Evolutionary conservation across 2,888 invertebrate species (phyloP).

Genomic region (Atrina japonica): DNA sequence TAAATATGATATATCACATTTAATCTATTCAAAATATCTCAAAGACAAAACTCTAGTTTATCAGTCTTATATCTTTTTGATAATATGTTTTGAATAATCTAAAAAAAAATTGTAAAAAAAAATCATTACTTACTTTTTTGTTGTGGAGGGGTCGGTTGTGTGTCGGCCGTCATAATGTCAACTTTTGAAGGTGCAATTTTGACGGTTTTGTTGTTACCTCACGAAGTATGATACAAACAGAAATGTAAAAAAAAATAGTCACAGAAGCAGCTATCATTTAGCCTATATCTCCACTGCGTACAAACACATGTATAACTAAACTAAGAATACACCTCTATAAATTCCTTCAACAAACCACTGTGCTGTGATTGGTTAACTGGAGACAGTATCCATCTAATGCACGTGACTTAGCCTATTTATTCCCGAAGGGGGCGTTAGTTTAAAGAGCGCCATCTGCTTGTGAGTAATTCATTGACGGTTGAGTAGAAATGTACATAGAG

Average conservation of each 20-base stretch:
- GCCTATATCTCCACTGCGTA: constrained; percentile 14
- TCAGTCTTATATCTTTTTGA: too few relatives aligned
- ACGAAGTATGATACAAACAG: constrained; percentile 26
- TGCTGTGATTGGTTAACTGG: constrained; percentile 45
- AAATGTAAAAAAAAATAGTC: constrained; percentile 23
- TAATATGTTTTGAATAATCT: too few relatives aligned
- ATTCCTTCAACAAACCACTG: constrained; percentile 34
- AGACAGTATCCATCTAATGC: constrained; percentile 30
- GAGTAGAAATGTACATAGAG: constrained; percentile 1
- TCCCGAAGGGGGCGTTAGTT: constrained; percentile 42
- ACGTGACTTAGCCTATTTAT: constrained; percentile 46
- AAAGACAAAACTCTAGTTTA: too few relatives aligned
- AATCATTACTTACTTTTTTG: constrained; percentile 81
- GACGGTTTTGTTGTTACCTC: constrained; percentile 59
- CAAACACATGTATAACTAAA: constrained; percentile 38
- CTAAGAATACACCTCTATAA: constrained; percentile 49
- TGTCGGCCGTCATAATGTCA: constrained; percentile 82
- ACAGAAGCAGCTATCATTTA: constrained; percentile 14
- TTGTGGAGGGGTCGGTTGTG: constrained; percentile 76
- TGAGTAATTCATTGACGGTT: constrained; percentile 5
- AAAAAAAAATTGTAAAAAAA: too few relatives aligned
- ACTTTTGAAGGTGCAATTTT: constrained; percentile 83
- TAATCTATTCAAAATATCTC: too few relatives aligned
- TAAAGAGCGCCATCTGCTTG: constrained; percentile 17
- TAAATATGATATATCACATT: too few relatives aligned